Base-by-base conservation (phyloP, 2,797 vertebrate genomes). In the Acanthis flammea region DNA sequence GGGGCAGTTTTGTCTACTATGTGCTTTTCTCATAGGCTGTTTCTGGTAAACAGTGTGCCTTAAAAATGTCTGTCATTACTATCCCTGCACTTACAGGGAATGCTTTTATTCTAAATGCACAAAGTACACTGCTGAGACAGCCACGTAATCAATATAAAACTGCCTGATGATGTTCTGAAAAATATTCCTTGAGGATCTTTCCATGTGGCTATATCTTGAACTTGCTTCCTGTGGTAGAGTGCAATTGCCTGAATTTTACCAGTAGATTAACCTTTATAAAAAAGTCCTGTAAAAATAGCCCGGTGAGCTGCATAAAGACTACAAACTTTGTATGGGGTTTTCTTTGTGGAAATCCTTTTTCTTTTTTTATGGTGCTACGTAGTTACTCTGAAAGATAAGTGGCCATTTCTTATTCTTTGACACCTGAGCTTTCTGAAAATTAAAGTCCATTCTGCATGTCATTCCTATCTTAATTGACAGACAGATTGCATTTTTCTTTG, bases 11-110 rank as follows among this genome's bases (percentile, higher is more conserved):
- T 85, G 45, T 57, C 74, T 85, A 48, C 83, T 81, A 82, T 71
- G 74, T 79, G 16, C 41, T 93, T 62, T 83, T 88, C 79, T 94
- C 2, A 1, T 48, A 66, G 58, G 48, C 90, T 86, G 55, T 83
- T 86, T 91, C 86, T 94, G 53, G 73, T 84, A 93, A 90, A 58
- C 14, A 58, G 15, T 92, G 86, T 76, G 71, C 44, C 51, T 92
- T 94, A 66, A 86, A 92, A 93, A 71, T 28, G 12, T 44, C 90
- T 86, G 42, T 61, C 72, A 75, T 78, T 74, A 45, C 83, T 92
- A 84, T 90, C 31, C 70, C 35, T 62, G 54, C 35, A n/a, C 61
- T 91, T 88, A 80, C 21, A 79, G 60, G 39, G 86, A 91, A 70
- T 39, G 13, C 16, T 91, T 44, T 82, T 92, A 90, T 91, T 95